Evolutionary conservation across 2,888 invertebrate species (phyloP).

Genomic region (Sisyra nigra): DNA sequence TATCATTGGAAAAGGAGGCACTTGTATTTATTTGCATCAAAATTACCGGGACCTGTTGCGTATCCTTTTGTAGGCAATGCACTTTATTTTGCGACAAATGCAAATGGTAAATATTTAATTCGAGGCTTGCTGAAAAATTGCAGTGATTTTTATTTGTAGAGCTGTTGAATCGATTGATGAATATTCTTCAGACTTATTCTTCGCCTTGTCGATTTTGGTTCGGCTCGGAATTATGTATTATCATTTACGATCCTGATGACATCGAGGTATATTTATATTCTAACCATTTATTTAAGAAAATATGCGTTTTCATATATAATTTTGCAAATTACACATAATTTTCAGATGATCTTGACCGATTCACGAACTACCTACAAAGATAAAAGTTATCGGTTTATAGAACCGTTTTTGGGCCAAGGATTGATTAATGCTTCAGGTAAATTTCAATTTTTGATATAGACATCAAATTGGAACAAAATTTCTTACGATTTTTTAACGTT

Average conservation of each 20-base stretch:
- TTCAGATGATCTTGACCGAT: neutral
- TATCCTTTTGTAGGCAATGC: constrained; percentile 18
- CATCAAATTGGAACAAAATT: no score
- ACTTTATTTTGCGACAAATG: constrained; percentile 15
- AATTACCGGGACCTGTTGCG: constrained; percentile 16
- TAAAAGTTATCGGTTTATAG: constrained; percentile 1
- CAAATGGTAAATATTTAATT: constrained; percentile 11
- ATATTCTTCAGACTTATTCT: neutral
- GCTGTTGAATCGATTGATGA: neutral
- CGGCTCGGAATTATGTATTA: neutral
- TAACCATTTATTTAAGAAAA: no score
- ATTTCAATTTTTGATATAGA: no score
- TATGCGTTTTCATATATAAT: neutral
- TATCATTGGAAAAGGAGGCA: constrained; percentile 16
- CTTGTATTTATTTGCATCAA: constrained; percentile 14
- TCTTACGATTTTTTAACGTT: no score
- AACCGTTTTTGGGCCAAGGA: constrained; percentile 3
- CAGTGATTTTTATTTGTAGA: neutral
- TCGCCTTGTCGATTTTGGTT: constrained; percentile 2
- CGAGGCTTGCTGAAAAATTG: neutral
- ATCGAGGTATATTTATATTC: neutral
- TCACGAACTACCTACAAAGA: neutral
- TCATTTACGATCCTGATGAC: neutral
- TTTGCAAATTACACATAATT: neutral
- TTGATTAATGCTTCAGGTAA: neutral